Evolutionary conservation across 2,888 invertebrate species (phyloP).

Genomic region (Orthonevra nobilis): DNA sequence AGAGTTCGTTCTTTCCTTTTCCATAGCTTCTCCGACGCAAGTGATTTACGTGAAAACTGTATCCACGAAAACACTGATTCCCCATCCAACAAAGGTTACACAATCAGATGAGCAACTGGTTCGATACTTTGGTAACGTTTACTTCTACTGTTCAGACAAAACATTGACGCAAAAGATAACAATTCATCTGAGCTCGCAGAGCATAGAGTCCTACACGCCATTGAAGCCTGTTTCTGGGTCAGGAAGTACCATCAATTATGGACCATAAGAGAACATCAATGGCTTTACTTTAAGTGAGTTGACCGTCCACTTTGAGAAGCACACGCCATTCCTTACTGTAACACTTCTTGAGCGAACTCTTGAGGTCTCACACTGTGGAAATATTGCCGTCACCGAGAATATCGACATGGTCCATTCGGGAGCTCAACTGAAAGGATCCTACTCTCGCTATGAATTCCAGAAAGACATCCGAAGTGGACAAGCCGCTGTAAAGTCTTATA

Average conservation of each 20-base stretch:
- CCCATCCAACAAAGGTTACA: conserved; percentile 93
- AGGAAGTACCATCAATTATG: conserved; percentile 92
- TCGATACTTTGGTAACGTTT: conserved; percentile 90
- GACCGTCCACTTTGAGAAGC: conserved; percentile 96
- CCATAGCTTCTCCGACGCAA: conserved; percentile 75
- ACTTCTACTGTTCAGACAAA: conserved; percentile 91
- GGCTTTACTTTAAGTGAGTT: conserved; percentile 84
- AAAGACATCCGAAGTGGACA: conserved; percentile 93
- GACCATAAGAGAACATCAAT: conserved; percentile 90
- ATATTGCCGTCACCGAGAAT: conserved; percentile 97
- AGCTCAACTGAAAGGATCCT: conserved; percentile 94
- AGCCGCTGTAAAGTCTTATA: conserved; percentile 95
- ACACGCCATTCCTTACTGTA: conserved; percentile 97
- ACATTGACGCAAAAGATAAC: conserved; percentile 90
- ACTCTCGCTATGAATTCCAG: conserved; percentile 98
- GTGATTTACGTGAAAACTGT: conserved; percentile 84
- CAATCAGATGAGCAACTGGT: conserved; percentile 98
- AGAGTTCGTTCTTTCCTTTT: conserved; percentile 83
- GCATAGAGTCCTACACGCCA: conserved; percentile 90
- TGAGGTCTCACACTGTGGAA: conserved; percentile 99
- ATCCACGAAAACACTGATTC: conserved; percentile 87
- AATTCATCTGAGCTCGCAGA: conserved; percentile 88
- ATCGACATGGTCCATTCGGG: conserved; percentile 96
- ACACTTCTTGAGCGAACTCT: conserved; percentile 91
- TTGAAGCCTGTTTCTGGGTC: conserved; percentile 89